These are phyloP conservation scores for Quadroppia sp. DNA, from an alignment of 2,888 invertebrate genomes.

Conservation along the genomic window DNA sequence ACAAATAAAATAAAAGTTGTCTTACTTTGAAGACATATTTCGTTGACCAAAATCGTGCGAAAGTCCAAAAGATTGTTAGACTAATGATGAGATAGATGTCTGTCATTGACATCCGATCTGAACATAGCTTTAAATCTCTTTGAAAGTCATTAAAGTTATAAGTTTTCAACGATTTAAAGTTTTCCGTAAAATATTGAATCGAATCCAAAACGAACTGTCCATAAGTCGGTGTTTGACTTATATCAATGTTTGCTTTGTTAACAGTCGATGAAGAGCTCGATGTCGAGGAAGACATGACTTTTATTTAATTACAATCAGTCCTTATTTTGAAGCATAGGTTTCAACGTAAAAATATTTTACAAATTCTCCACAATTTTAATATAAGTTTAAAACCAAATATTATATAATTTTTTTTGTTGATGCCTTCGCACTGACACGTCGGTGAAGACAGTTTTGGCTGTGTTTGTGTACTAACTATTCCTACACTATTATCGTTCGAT, in stretches of 20 bases:
- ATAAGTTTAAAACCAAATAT: too few species aligned
- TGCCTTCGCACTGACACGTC: constrained; percentile 3
- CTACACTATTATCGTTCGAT: too few species aligned
- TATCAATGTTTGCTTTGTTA: too few species aligned
- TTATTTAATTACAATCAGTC: too few species aligned
- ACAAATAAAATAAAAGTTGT: neutral
- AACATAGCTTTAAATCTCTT: neutral
- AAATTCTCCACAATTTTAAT: too few species aligned
- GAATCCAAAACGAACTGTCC: neutral
- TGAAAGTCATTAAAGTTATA: neutral
- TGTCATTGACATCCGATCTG: neutral
- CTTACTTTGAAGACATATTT: constrained; percentile 44
- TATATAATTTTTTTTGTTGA: too few species aligned
- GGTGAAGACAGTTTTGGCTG: neutral
- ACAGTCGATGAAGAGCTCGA: too few species aligned
- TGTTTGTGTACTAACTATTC: neutral
- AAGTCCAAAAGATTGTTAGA: constrained; percentile 47
- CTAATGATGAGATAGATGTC: constrained; percentile 42
- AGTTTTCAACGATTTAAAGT: neutral
- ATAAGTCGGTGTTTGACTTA: too few species aligned
- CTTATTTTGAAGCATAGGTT: too few species aligned
- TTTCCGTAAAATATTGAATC: neutral
- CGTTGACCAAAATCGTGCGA: constrained; percentile 45
- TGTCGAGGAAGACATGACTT: too few species aligned
- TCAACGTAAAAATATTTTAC: too few species aligned